phyloP scores from a whole-genome alignment of 2,113 vertebrate genomes.

The Trematomus loennbergii region DNA sequence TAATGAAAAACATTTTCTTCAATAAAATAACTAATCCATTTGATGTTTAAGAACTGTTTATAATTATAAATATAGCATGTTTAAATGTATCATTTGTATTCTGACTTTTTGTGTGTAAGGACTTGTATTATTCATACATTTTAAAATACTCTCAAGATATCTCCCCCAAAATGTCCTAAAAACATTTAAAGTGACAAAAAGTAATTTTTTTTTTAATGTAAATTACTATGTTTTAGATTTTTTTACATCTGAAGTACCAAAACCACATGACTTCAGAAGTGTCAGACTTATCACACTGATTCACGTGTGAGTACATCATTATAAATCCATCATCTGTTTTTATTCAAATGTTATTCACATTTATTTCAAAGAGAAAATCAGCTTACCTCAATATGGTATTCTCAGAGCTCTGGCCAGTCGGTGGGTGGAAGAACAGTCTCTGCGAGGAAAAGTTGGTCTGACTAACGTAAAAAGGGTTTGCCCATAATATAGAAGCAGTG shows the following conservation, averaged over 20 bases:
- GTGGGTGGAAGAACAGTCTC: conserved; percentile 45
- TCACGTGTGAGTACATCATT: not conserved
- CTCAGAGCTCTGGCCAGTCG: conserved; percentile 46
- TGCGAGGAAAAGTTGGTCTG: conserved; percentile 35
- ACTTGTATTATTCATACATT: not conserved
- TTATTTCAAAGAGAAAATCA: not conserved
- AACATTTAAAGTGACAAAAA: not conserved
- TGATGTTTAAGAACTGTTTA: not conserved
- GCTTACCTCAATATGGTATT: conserved; percentile 70
- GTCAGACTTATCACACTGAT: too few species aligned
- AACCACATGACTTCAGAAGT: not conserved
- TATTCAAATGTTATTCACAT: not conserved
- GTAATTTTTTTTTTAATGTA: not conserved
- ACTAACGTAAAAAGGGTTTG: conserved; percentile 52
- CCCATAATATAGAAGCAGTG: conserved; percentile 75
- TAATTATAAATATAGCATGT: too few species aligned
- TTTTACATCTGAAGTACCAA: not conserved
- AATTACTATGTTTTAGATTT: too few species aligned
- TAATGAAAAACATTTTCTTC: not conserved
- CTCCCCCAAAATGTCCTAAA: not conserved
- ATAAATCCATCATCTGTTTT: not conserved
- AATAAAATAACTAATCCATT: not conserved
- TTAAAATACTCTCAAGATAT: not conserved
- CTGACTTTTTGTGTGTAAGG: not conserved
- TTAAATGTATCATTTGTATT: not conserved